phyloP scores from a whole-genome alignment of 2,113 vertebrate genomes.

The Corythornis madagascariensis region DNA sequence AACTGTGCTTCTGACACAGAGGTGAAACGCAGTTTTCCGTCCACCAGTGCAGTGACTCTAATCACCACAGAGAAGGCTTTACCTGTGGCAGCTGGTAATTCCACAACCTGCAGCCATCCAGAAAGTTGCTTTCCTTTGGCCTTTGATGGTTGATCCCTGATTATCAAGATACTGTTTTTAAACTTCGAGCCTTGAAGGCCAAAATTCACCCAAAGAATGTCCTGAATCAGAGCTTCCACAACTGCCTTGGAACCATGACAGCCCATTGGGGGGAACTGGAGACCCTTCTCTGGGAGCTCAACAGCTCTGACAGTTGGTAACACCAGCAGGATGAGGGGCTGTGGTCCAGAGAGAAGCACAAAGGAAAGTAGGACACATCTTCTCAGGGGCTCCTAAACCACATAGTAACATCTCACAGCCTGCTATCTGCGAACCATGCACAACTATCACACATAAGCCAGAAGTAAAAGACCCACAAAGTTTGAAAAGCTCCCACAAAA shows the following conservation, averaged over 20 bases:
- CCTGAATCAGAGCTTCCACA: not conserved
- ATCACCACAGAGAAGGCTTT: not conserved
- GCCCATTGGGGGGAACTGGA: rapidly evolving
- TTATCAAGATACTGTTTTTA: not conserved
- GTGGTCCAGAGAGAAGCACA: rapidly evolving
- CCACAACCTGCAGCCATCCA: rapidly evolving
- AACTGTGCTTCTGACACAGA: not conserved
- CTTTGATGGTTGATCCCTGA: not conserved
- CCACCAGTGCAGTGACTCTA: rapidly evolving
- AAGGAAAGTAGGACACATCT: not conserved
- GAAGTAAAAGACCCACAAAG: not conserved
- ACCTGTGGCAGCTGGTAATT: not conserved
- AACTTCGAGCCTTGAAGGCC: not conserved
- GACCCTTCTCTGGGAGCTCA: not conserved
- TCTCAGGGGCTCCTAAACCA: not conserved
- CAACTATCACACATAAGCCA: not conserved
- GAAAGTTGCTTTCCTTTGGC: not conserved
- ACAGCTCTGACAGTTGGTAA: rapidly evolving
- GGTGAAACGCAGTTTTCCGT: not conserved
- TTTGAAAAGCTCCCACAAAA: not conserved
- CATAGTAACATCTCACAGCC: not conserved
- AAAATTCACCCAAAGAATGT: not conserved
- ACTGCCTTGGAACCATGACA: rapidly evolving
- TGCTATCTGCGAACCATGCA: not conserved
- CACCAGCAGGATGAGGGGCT: rapidly evolving